phyloP scores from a whole-genome alignment of 2,888 invertebrate genomes.

The Limnephilus lunatus region DNA sequence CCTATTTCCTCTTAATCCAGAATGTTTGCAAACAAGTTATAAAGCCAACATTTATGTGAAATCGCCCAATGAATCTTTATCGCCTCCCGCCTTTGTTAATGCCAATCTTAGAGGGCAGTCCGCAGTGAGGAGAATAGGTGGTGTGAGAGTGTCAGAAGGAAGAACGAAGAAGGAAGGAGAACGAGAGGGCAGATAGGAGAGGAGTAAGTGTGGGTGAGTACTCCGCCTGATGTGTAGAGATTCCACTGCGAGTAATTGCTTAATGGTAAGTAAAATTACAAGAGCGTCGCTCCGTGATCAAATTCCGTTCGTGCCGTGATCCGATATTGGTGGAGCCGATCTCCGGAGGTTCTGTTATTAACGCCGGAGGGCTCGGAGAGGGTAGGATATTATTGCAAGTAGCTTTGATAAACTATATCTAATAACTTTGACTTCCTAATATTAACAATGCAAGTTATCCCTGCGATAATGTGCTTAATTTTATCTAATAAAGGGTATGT shows the following conservation, averaged over 20 bases:
- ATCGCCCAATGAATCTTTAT: slow-evolving; percentile 7
- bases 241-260: slow-evolving; percentile 64
- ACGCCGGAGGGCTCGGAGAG: slow-evolving; percentile 41
- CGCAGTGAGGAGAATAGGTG: background rate
- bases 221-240: slow-evolving; percentile 55
- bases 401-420: slow-evolving; percentile 24
- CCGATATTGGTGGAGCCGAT: slow-evolving; percentile 64
- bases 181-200: background rate
- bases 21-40: background rate
- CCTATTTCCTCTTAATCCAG: background rate
- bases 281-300: slow-evolving; percentile 66
- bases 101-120: background rate
- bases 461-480: background rate
- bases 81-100: background rate
- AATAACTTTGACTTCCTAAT: background rate
- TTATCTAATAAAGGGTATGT: background rate
- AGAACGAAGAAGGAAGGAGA: background rate
- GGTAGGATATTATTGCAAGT: background rate
- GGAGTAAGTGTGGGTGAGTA: background rate
- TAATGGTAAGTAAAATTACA: slow-evolving; percentile 67
- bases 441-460: background rate
- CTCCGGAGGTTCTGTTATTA: slow-evolving; percentile 58
- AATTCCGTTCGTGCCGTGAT: slow-evolving; percentile 65
- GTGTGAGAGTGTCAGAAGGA: background rate
- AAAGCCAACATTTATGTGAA: background rate